Base-by-base conservation (phyloP, 2,797 vertebrate species). In the Tenualosa ilisha region DNA sequence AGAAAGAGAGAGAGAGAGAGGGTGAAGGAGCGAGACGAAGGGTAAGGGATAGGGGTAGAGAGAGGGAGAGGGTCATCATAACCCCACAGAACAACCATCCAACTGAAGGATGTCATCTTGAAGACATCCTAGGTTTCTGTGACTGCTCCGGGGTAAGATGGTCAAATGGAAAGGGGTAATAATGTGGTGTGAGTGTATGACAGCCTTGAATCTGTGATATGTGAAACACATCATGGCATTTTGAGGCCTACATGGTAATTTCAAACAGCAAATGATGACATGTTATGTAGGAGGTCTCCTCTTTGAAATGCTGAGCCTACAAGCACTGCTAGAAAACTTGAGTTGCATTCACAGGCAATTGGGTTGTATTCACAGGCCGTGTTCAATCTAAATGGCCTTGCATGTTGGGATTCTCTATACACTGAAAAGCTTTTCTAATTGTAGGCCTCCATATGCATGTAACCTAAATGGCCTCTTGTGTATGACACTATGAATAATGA, bases 1-100 rank as follows among this genome's bases (percentile, higher is more conserved):
- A 75, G 13, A 75, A 15, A 7, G 0, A 43, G 37, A 20, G 31
- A 85, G 88, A 90, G 89, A 90, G 87, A 91, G 85, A 54, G 37
- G 31, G 13, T 7, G 20, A 46, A 68, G 11, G 12, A 46, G 20
- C 46, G 8, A 79, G 40, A 79, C 6, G 20, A 8, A 46, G 37
- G 40, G 7, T 56, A 79, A 79, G 17, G 37, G 15, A 79, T 3
- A 15, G 12, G 15, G 37, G 20, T 2, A 0, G 72, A 46, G 40
- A 79, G 37, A 79, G 72, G 40, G 20, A 79, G 72, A 8, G 17
- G 17, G 20, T 43, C 17, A 43, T 79, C 9, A 46, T 22, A 79
- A 79, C 40, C 40, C 72, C 40, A 79, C 72, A 46, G 40, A 79
- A 20, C 72, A 79, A 46, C 17, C 72, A 22, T 79, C 15, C 20